Evolutionary conservation across 2,113 vertebrate genomes (phyloP), one percentile per base, ranked within the genome.

Genomic region (Copsychus sechellarum): DNA sequence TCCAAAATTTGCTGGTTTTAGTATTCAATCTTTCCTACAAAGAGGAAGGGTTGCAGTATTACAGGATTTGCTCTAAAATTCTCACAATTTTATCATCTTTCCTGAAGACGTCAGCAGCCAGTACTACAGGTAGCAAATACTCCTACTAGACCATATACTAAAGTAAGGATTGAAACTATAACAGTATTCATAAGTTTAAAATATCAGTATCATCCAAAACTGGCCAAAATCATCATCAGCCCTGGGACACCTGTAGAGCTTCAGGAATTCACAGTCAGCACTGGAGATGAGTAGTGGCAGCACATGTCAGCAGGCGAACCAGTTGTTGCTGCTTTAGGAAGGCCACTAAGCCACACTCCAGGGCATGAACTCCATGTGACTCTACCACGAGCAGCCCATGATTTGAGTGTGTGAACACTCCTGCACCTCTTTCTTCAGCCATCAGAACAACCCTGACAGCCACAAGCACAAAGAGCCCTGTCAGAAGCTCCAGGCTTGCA

Each of bases 311-410:
- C 2, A 54, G 13, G 28, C 14, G 48, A 58, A 33, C 14, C 29
- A 7, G 29, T 5, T 11, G 9, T 2, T 67, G 36, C 54, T 81
- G 3, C 72, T 78, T 45, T 7, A 62, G 60, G 53, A 54, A 91
- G 34, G 38, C 3, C 16, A 43, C 6, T 0, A 26, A 81, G 42
- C 11, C 56, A 29, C 29, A n/a, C 17, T 33, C 0, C 0, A 57
- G 60, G 60, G 60, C 81, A 16, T 1, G 12, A 9, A 45, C 64
- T 36, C 5, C 43, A 14, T 7, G 4, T 9, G 50, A 14, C 45
- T 64, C 29, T 19, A 2, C 64, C 62, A 54, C 2, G 57, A 17
- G 19, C 67, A 70, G 76, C 50, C 34, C 7, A 0, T 33, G 26
- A 4, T 3, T 4, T 34, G 51, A 53, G 6, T 1, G 23, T 1